Base-by-base conservation (phyloP, 2,797 vertebrate species). In the Neosilurus mollespiculum region DNA sequence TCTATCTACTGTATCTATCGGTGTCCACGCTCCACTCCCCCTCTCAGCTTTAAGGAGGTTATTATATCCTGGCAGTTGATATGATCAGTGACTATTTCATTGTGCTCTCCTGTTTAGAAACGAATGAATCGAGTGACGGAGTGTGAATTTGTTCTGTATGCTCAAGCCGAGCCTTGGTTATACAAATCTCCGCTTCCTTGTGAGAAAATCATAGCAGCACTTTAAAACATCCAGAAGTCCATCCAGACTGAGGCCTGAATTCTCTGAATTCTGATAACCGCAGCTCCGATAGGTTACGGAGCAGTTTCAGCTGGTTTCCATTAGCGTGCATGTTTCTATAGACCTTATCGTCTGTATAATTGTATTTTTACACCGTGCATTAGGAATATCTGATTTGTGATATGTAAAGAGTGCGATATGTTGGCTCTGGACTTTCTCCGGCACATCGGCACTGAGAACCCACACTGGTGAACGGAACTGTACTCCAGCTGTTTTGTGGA, bases 191-290 rank as follows among this genome's bases (percentile, higher is more conserved):
- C 2, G 73, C 20, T 37, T 22, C 26, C 54, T 34, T 26, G 5
- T 15, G 22, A 43, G 20, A 37, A 37, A 53, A n/a, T 69, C 59
- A 62, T 30, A 53, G 77, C 3, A 69, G 66, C 66, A 11, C 61
- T 85, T 83, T 34, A 62, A 12, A 80, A 72, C 51, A 66, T 26
- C 9, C 3, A 37, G 8, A 58, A 73, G n/a, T 73, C 71, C 82
- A 70, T 58, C 54, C 75, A 49, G 18, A 43, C 43, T 43, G 43
- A 43, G 43, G 43, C 43, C 43, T 12, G 26, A 56, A 30, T n/a
- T n/a, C 67, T 70, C 67, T n/a, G 37, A 7, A 14, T 67, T 67
- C 15, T 9, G 30, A 70, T 43, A n/a, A 22, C 37, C 22, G 67
- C 37, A 43, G 15, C 5, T 20, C 65, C 16, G 30, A 67, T 67